Percentiles rank a stretch among this genome's conserved stretches.
phyloP scores from a whole-genome alignment of 2,888 invertebrate species.

The Xestoiulus laeticollis region DNA sequence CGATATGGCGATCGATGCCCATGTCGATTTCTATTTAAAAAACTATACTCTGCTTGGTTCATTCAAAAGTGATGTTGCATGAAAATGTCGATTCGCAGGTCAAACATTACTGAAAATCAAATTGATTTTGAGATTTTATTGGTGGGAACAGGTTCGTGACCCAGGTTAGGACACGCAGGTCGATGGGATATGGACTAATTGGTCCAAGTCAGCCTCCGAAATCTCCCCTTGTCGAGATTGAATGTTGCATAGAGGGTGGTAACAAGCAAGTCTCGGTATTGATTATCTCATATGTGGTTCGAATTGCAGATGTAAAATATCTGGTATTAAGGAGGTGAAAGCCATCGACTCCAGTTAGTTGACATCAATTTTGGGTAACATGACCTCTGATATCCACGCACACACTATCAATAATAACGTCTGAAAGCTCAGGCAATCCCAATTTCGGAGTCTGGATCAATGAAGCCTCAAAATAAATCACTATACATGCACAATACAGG shows the following conservation, averaged over 20 bases:
- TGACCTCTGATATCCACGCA: not conserved
- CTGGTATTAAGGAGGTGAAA: not conserved
- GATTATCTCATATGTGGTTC: not conserved
- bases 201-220: no score
- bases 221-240: no score
- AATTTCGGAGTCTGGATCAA: not conserved
- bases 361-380: slow-evolving; percentile 19
- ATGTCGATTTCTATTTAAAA: not conserved
- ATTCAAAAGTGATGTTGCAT: not conserved
- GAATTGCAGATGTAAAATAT: not conserved
- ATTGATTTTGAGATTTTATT: no score
- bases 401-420: not conserved
- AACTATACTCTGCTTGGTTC: not conserved
- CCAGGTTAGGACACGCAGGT: no score
- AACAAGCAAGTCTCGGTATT: not conserved
- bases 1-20: not conserved
- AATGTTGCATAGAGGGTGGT: no score
- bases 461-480: not conserved
- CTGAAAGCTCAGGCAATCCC: not conserved
- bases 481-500: not conserved
- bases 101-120: no score
- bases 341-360: not conserved
- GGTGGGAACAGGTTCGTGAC: no score
- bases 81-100: not conserved
- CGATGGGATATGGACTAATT: no score